These are phyloP conservation scores for Tamias sibiricus DNA, from an alignment of 2,113 vertebrate species.

Conservation along the genomic window DNA sequence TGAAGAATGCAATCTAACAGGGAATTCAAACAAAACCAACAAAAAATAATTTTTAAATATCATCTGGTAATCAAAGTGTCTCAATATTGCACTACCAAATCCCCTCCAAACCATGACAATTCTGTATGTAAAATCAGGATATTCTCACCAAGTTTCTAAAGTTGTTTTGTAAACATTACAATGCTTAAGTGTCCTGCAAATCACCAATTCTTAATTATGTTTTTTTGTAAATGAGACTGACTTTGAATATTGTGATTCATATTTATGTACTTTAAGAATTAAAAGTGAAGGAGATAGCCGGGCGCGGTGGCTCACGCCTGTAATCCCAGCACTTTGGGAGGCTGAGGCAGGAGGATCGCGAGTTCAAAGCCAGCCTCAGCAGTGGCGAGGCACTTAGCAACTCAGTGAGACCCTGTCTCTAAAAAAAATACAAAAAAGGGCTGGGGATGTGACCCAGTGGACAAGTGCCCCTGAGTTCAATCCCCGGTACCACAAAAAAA, in stretches of 20 bases:
- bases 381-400: too few species aligned
- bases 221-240: slow-evolving; percentile 47
- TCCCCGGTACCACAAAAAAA: too few species aligned
- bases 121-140: slow-evolving; percentile 6
- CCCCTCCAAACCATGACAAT: background rate
- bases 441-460: too few species aligned
- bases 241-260: background rate
- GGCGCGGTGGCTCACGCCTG: too few species aligned
- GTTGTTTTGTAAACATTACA: background rate
- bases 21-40: slow-evolving; percentile 28
- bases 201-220: slow-evolving; percentile 11
- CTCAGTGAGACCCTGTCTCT: too few species aligned
- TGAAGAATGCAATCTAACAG: slow-evolving; percentile 23
- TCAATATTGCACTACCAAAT: background rate
- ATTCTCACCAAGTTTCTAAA: slow-evolving; percentile 21
- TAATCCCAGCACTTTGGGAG: too few species aligned
- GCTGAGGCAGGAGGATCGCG: too few species aligned
- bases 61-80: background rate
- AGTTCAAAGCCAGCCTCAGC: too few species aligned
- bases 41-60: background rate
- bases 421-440: too few species aligned
- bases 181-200: background rate
- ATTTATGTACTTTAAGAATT: slow-evolving; percentile 41
- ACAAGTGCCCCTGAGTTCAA: too few species aligned
- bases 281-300: slow-evolving; percentile 47